Evolutionary conservation across 1,140 invertebrate species (phyloP), one percentile per base, ranked within the genome.

Genomic region (Bombus turneri): DNA sequence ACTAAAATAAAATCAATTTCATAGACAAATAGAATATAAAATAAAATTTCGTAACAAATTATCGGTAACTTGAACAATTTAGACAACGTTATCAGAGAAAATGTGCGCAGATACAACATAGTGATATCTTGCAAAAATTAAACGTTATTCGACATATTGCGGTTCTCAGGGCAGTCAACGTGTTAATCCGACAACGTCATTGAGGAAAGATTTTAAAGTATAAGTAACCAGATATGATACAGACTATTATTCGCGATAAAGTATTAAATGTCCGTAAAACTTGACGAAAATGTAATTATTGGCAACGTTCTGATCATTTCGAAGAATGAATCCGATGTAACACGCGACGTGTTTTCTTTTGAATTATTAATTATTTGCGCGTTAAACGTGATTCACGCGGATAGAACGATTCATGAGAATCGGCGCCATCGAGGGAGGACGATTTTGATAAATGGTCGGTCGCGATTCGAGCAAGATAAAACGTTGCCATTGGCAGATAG

Each of bases 301-400:
- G 12, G 5, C n/a, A 31, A 8, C 25, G 9, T 25, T 34, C 28
- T 41, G 9, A 28, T 62, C 59, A 10, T 25, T 39, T 25, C 59
- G 37, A 25, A 4, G 15, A 66, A 79, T 15, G 66, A 68, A 68
- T 79, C 47, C 41, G 62, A 18, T 31, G 6, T 22, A 41, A 34
- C 22, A 13, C 25, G 12, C 5, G 59, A 62, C 12, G 43, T 37
- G 79, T 72, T 73, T 81, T 64, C 71, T 57, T 43, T 37, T 28
- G 80, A 64, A 74, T 82, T 82, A 82, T 82, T 82, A 82, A 82
- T 82, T 74, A 37, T 47, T 72, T n/a, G 34, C 39, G 66, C 73
- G 66, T 75, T 75, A 77, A 57, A 59, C 31, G 6, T 18, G 34
- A 12, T 43, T 82, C 62, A 66, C 34, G 25, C 59, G 72, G 34